A percentile compares a stretch with the other conserved stretches of the same genome.
These are phyloP conservation scores for Steatocranus sp. DNA, from an alignment of 2,797 vertebrate species.

Conservation along the genomic window DNA sequence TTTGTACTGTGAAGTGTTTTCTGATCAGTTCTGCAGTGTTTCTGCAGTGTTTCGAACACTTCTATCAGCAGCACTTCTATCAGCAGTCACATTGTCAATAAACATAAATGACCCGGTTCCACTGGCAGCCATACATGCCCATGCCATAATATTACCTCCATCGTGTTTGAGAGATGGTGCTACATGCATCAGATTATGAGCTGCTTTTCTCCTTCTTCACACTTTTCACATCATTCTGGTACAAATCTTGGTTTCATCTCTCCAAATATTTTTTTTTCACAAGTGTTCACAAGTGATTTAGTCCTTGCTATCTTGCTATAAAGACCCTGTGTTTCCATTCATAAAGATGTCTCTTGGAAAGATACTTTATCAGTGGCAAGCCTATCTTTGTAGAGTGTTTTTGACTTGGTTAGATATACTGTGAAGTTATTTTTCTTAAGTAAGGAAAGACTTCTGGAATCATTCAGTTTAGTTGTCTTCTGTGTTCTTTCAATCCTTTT, in stretches of 20 bases:
- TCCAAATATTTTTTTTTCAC: background rate
- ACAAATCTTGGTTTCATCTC: background rate
- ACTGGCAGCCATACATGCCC: background rate
- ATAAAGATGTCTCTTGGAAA: background rate
- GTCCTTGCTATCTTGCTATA: background rate
- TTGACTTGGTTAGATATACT: background rate
- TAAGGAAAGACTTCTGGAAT: background rate
- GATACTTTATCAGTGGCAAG: background rate
- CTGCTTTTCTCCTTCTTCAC: background rate
- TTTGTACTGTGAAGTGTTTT: background rate
- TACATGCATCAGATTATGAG: background rate
- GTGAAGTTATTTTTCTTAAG: background rate
- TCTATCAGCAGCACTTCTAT: background rate
- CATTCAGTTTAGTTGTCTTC: background rate
- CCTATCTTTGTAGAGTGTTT: background rate
- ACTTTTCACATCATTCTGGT: background rate
- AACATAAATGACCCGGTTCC: background rate
- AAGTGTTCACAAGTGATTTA: background rate
- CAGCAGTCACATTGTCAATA: background rate
- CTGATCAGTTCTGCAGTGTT: background rate
- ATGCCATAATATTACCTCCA: background rate
- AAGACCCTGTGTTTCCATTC: background rate
- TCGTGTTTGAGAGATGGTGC: background rate
- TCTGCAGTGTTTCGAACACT: too few relatives aligned
- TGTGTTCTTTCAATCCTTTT: background rate